These are phyloP conservation scores for Hirtodrosophila confusa DNA, from an alignment of 2,888 invertebrate species.

Conservation along the genomic window DNA sequence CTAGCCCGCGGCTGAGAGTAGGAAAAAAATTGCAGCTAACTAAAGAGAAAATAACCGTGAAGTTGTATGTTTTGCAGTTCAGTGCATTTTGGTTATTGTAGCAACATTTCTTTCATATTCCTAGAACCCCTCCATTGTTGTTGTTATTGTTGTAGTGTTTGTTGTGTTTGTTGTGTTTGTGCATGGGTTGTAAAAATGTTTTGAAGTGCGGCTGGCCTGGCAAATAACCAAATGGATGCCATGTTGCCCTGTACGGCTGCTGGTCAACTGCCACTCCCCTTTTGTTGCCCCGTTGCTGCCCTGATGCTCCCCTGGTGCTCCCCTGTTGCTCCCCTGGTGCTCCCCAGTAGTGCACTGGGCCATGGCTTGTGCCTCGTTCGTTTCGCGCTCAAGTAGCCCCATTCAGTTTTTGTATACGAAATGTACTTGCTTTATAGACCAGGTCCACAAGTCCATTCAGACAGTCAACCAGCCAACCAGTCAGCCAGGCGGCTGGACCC, in stretches of 20 bases:
- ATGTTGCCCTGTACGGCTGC: constrained; percentile 26
- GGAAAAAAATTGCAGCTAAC: constrained; percentile 49
- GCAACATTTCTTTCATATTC: constrained; percentile 56
- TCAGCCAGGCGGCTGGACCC: constrained; percentile 4
- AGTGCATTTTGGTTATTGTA: constrained; percentile 71
- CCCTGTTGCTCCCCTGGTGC: no score
- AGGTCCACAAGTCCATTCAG: constrained; percentile 29
- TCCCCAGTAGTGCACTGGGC: neutral
- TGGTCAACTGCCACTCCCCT: constrained; percentile 30
- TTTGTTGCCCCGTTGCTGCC: no score
- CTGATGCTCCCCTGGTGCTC: no score
- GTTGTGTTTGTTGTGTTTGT: constrained; percentile 56
- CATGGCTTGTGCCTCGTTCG: constrained; percentile 9
- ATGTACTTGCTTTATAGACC: constrained; percentile 53
- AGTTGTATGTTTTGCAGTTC: constrained; percentile 76
- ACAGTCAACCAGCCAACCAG: constrained; percentile 16
- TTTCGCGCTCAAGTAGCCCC: constrained; percentile 58
- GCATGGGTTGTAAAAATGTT: constrained; percentile 63
- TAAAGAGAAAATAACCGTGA: constrained; percentile 76
- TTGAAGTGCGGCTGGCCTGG: constrained; percentile 62
- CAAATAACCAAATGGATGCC: constrained; percentile 63
- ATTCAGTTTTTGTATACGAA: constrained; percentile 57
- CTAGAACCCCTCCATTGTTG: constrained; percentile 13
- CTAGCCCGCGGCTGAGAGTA: constrained; percentile 6
- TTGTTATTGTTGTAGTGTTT: constrained; percentile 22